Evolutionary conservation across 2,888 invertebrate genomes (phyloP).

Genomic region (Carcina quercana): DNA sequence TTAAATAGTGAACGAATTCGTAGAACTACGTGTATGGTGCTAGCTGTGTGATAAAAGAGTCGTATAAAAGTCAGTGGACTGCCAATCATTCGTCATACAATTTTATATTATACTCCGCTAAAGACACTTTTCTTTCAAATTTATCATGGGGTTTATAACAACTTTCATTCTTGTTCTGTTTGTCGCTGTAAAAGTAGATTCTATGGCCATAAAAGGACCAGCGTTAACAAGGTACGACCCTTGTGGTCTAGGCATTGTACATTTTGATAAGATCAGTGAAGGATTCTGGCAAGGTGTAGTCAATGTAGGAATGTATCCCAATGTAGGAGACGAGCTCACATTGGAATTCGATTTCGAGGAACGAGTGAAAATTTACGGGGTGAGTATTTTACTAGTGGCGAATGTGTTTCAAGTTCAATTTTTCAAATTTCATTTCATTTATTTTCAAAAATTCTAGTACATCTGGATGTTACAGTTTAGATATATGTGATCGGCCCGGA

Average conservation of each 20-base stretch:
- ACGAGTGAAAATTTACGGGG: conserved; percentile 35
- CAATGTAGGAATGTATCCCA: conserved; percentile 41
- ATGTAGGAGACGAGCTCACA: conserved; percentile 28
- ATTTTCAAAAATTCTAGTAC: too few relatives aligned
- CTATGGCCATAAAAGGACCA: conserved; percentile 46
- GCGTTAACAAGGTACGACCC: conserved; percentile 51
- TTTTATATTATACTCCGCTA: too few relatives aligned
- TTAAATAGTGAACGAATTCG: too few relatives aligned
- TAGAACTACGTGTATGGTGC: too few relatives aligned
- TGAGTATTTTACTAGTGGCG: conserved; percentile 26
- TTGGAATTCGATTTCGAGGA: conserved; percentile 41
- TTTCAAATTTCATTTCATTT: not conserved
- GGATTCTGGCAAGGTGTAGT: conserved; percentile 44
- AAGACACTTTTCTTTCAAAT: too few relatives aligned
- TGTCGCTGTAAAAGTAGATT: conserved; percentile 23
- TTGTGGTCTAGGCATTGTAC: conserved; percentile 49
- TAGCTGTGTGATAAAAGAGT: too few relatives aligned
- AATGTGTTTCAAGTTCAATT: not conserved
- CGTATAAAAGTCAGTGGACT: too few relatives aligned
- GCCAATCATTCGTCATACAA: too few relatives aligned
- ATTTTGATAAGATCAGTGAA: conserved; percentile 44
- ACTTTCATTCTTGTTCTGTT: conserved; percentile 17
- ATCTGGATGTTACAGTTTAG: too few relatives aligned
- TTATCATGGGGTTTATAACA: too few relatives aligned
- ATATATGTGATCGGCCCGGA: too few relatives aligned